Evolutionary conservation across 1,140 invertebrate species (phyloP), one percentile per base, ranked within the genome.

Genomic region (Condylostylus longicornis): DNA sequence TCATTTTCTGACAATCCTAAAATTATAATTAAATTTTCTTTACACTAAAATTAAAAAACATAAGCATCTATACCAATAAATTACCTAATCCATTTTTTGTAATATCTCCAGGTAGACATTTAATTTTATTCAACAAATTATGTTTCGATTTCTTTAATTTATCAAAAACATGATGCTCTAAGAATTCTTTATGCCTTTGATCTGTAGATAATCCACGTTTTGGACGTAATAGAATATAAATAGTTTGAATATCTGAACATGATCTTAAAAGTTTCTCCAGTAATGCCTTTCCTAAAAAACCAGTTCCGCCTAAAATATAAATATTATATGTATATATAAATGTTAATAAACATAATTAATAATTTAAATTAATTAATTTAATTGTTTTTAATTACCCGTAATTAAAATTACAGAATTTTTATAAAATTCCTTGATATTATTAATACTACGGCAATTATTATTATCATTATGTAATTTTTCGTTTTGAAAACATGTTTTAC

Each of bases 261-360:
- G 70, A 70, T 45, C 77, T 63, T 15, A 82, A 61, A 19, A 82
- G 51, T 55, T 82, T 82, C 51, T 82, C 79, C 35, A 82, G 54
- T 33, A 82, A 53, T 2, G 78, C 74, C 56, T 80, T 81, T 9
- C 75, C 75, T 37, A 60, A 52, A 48, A 78, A 78, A 9, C 54
- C 54, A 32, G 54, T 58, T 30, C 54, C 54, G 9, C 54, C 54
- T 51, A 29, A 5, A 9, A 35, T n/a, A 8, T 14, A 20, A 41
- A 23, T 7, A 8, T 12, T 31, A 31, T 34, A 9, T 34, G 8
- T 20, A 18, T 34, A 25, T 8, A 8, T 25, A 25, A 18, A 34
- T 20, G 7, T 15, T 31, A 12, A 6, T 31, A 17, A 20, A 34
- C 18, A 18, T 20, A 13, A 7, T 30, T 20, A 10, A 4, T 23